Evolutionary conservation across 2,113 vertebrate genomes (phyloP).

Genomic region (Drymodes brunneopygia): DNA sequence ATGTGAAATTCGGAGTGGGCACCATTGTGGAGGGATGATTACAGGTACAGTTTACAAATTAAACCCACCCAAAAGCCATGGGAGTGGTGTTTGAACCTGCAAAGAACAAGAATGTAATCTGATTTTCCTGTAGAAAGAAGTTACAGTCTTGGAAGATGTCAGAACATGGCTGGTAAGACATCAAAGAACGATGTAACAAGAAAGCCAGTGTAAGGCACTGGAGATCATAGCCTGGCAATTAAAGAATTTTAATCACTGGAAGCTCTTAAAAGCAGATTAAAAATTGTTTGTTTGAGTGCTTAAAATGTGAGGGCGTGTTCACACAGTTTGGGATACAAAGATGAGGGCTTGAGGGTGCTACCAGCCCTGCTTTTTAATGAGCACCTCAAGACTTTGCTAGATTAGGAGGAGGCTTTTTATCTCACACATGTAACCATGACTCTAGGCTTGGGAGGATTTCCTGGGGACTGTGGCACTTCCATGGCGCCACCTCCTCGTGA

Average conservation of each 20-base stretch:
- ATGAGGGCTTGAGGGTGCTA: neutral
- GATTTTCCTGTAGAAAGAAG: neutral
- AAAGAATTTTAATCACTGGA: neutral
- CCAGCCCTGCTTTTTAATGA: neutral
- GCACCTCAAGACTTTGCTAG: neutral
- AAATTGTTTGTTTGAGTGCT: neutral
- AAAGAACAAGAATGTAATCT: neutral
- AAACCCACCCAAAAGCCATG: neutral
- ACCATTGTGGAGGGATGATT: neutral
- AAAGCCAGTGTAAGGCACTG: neutral
- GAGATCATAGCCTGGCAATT: neutral
- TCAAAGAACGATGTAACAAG: neutral
- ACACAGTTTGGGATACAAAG: neutral
- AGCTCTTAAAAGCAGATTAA: neutral
- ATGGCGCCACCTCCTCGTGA: neutral
- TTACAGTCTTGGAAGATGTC: neutral
- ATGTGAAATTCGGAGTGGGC: neutral
- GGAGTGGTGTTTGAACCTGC: neutral
- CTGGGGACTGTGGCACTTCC: accelerated
- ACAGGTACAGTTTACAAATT: accelerated
- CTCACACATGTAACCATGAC: accelerated
- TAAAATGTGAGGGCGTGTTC: neutral
- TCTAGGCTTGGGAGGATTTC: neutral
- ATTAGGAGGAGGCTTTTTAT: neutral
- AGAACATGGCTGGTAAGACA: neutral